Percentiles rank a stretch among this genome's conserved stretches.
Evolutionary conservation across 2,113 vertebrate genomes (phyloP).

Genomic region (Calyptommatus sinebrachiatus): DNA sequence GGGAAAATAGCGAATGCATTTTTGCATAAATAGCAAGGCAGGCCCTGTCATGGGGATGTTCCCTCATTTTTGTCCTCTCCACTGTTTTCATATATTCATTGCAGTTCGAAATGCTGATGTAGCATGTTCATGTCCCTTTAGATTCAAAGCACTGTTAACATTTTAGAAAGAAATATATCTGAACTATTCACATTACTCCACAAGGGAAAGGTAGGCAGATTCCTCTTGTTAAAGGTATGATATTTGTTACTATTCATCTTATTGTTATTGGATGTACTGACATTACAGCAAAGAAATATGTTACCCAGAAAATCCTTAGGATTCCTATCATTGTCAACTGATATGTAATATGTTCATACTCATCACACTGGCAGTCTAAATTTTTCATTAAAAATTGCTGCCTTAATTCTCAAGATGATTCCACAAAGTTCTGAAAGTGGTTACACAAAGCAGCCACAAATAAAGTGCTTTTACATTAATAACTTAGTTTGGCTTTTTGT

Average conservation of each 20-base stretch:
- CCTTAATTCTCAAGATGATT: slow-evolving; percentile 48
- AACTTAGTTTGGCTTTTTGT: slow-evolving; percentile 78
- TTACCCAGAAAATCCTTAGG: slow-evolving; percentile 58
- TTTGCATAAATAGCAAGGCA: background rate
- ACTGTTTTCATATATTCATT: background rate
- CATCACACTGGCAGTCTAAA: slow-evolving; percentile 55
- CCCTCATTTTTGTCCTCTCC: background rate
- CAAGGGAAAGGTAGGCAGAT: slow-evolving; percentile 49
- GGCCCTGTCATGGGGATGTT: background rate
- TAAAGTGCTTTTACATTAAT: slow-evolving; percentile 76
- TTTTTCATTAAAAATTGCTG: slow-evolving; percentile 54
- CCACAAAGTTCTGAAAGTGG: slow-evolving; percentile 66
- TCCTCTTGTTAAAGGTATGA: slow-evolving; percentile 17
- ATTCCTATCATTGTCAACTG: slow-evolving; percentile 50
- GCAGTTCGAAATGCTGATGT: slow-evolving; percentile 30
- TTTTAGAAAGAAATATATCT: slow-evolving; percentile 48
- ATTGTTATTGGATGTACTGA: background rate
- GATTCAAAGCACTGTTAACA: slow-evolving; percentile 28
- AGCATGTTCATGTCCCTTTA: background rate
- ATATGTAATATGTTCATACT: slow-evolving; percentile 45
- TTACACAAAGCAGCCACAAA: slow-evolving; percentile 73
- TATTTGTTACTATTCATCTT: slow-evolving; percentile 36
- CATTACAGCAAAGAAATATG: slow-evolving; percentile 37
- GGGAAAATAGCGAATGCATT: too few relatives aligned
- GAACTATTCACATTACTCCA: slow-evolving; percentile 43